Base-by-base conservation (phyloP, 1,140 invertebrate genomes). In the Euschistus heros region DNA sequence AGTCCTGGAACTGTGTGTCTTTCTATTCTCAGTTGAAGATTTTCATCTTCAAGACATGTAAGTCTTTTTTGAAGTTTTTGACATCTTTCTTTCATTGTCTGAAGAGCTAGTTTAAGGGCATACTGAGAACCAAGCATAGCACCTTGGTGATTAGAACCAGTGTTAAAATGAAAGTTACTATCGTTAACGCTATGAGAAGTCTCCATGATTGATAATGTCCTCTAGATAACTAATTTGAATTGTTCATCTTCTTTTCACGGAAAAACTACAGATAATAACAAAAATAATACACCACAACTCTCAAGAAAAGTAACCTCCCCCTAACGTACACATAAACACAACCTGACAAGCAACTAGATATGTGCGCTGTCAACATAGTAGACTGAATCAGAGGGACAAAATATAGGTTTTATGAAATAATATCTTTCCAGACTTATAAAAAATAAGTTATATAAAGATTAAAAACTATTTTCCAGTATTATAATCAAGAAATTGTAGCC, bases 41-140 rank as follows among this genome's bases (percentile, higher is more conserved):
- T 91, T 74, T 91, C 88, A 68, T 84, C 82, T 75, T 91, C 88
- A 15, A 89, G 77, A 1, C 74, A 71, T 27, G 80, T 78, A 55
- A 90, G 77, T 70, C 85, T 78, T 65, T 81, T 78, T 74, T 91
- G 86, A 52, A 91, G 75, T 65, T 83, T 77, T 70, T 84, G 80
- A 76, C 88, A 91, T 47, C 88, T 77, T 75, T 91, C 87, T 72
- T 86, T 84, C 80, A 91, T 84, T 8, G 87, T 88, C 74, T 87
- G 82, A 68, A 89, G 78, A 15, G 88, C 88, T 55, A 89, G 77
- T 77, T 87, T 81, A 54, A 89, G 75, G 20, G 87, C 87, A 75
- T 80, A 76, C 66, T 80, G 75, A 2, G 80, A 76, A 20, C 74
- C 75, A 62, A 69, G 24, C 14, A 26, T 3, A 57, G 18, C 24